Percentiles rank a stretch among this genome's conserved stretches.
Evolutionary conservation across 37 sponge, comb jelly and placozoan genomes (phyloP).

Genomic region (Chondrilla cf. caribensis): DNA sequence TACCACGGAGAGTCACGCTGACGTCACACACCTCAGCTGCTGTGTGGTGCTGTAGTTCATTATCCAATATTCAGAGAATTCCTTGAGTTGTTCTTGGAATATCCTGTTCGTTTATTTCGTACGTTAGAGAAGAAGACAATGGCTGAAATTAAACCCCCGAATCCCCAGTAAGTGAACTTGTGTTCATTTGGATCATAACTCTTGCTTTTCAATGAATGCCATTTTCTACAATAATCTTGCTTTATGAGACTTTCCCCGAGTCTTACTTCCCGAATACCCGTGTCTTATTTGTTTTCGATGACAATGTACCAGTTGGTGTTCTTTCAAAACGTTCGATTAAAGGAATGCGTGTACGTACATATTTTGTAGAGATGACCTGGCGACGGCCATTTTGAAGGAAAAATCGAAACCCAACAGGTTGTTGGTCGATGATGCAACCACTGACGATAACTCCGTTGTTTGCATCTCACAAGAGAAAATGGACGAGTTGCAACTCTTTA

Average conservation of each 20-base stretch:
- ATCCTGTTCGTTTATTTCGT: not conserved
- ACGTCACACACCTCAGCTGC: conserved; percentile 26
- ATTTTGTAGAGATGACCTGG: conserved; percentile 92
- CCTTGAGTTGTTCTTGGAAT: too few species aligned
- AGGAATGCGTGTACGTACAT: too few species aligned
- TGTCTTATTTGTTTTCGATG: too few species aligned
- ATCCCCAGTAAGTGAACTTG: conserved; percentile 79
- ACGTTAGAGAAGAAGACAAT: conserved; percentile 11
- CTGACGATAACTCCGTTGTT: conserved; percentile 98
- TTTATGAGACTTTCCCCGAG: not conserved
- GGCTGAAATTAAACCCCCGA: conserved; percentile 87
- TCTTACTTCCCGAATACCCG: too few species aligned
- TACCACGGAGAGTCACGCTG: not conserved
- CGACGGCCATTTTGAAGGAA: conserved; percentile 90
- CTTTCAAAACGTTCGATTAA: too few species aligned
- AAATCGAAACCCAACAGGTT: conserved; percentile 91
- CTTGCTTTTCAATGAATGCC: not conserved
- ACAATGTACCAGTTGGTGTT: too few species aligned
- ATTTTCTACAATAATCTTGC: not conserved
- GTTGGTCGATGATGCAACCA: conserved; percentile 92
- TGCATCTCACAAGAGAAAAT: conserved; percentile 96
- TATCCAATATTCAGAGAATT: not conserved
- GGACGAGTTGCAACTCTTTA: conserved; percentile 98
- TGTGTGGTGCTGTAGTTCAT: not conserved
- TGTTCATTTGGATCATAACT: not conserved